phyloP scores from a whole-genome alignment of 53 echinoderm and acorn worm species.

The Hippasteria phrygiana region DNA sequence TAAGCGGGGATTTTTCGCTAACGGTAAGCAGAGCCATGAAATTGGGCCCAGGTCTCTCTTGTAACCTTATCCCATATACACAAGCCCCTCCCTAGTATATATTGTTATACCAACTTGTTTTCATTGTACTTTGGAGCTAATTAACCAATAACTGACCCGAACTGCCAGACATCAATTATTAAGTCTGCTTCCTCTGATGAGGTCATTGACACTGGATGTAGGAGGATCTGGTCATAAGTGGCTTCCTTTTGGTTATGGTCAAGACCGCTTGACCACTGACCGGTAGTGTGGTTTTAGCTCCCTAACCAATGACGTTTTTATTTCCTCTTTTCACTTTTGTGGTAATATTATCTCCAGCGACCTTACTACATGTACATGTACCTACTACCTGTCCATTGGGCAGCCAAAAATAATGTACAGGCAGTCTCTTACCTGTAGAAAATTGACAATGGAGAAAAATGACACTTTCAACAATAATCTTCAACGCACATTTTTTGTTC shows the following conservation, averaged over 20 bases:
- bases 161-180: conserved; percentile 9
- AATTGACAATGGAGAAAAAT: too few species aligned
- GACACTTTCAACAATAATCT: too few species aligned
- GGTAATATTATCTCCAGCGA: background rate
- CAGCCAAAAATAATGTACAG: too few species aligned
- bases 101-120: background rate
- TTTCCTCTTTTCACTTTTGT: conserved; percentile 6
- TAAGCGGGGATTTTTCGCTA: too few species aligned
- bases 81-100: background rate
- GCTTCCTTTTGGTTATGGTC: background rate
- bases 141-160: background rate
- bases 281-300: background rate
- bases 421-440: too few species aligned
- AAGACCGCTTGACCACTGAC: conserved; percentile 27
- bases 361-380: background rate
- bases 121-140: conserved; percentile 2
- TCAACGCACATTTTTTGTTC: too few species aligned
- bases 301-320: background rate
- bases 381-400: too few species aligned
- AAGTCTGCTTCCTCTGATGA: background rate
- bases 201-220: conserved; percentile 31
- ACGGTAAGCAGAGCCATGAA: too few species aligned
- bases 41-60: too few species aligned
- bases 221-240: conserved; percentile 21
- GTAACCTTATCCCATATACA: too few species aligned